A percentile compares a stretch with the other conserved stretches of the same genome.
phyloP scores from a whole-genome alignment of 2,888 invertebrate species.

The Amphipyra tragopoginis region DNA sequence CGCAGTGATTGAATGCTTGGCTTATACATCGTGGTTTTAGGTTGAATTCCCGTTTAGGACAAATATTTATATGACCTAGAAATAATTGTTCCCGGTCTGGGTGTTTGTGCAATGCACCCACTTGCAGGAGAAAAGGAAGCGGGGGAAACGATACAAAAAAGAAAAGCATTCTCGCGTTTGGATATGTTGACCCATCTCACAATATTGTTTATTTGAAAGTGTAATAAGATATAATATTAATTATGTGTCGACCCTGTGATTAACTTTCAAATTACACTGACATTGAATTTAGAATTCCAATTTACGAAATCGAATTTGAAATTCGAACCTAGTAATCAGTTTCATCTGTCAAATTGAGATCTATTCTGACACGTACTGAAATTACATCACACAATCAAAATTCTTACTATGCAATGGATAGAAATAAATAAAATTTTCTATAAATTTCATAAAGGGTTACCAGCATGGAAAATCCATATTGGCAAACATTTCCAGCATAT shows the following conservation, averaged over 20 bases:
- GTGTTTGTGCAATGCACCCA: too few species aligned
- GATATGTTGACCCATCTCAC: too few species aligned
- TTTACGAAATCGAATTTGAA: conserved; percentile 37
- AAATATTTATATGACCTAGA: too few species aligned
- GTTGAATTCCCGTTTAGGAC: too few species aligned
- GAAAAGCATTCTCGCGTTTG: too few species aligned
- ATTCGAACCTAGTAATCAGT: conserved; percentile 35
- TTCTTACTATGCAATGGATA: conserved; percentile 7
- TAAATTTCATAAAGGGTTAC: conserved; percentile 6
- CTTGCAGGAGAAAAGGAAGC: too few species aligned
- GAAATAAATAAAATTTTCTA: conserved; percentile 9
- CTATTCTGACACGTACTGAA: conserved; percentile 36
- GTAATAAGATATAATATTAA: too few species aligned
- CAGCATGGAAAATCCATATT: conserved; percentile 30
- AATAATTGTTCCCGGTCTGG: too few species aligned
- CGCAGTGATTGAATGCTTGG: too few species aligned
- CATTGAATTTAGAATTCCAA: conserved; percentile 14
- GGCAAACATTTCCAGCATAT: conserved; percentile 22
- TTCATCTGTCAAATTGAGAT: conserved; percentile 41
- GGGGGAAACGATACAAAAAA: too few species aligned
- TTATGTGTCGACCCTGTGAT: conserved; percentile 17
- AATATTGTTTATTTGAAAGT: too few species aligned
- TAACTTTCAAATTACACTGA: conserved; percentile 27
- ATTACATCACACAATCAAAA: conserved; percentile 34
- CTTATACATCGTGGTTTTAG: too few species aligned